Evolutionary conservation across 2,888 invertebrate genomes (phyloP).

Genomic region (Hirtodrosophila confusa): DNA sequence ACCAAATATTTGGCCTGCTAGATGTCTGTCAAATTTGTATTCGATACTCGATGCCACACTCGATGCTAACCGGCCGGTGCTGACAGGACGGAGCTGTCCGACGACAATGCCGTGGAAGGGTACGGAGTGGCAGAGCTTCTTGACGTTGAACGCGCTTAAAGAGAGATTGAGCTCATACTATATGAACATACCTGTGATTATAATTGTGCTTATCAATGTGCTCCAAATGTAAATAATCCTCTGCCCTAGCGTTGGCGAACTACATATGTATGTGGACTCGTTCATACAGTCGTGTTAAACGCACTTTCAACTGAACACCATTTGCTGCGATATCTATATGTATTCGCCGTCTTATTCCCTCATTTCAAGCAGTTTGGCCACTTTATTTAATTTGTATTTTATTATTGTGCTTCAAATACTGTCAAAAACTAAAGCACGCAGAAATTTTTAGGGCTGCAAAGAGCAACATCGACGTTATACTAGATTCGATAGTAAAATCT

Average conservation of each 20-base stretch:
- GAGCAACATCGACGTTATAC: too few relatives aligned
- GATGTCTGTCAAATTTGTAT: conserved; percentile 17
- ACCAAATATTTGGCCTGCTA: conserved; percentile 42
- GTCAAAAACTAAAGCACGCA: conserved; percentile 18
- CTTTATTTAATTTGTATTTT: background rate
- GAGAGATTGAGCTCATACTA: background rate
- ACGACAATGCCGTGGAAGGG: conserved; percentile 18
- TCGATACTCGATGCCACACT: conserved; percentile 18
- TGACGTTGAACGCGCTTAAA: background rate
- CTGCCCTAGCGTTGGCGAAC: conserved; percentile 3
- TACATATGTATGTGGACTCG: conserved; percentile 35
- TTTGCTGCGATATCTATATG: too few relatives aligned
- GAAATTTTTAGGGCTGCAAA: conserved; percentile 12
- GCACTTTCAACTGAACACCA: background rate
- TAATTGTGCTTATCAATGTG: conserved; percentile 12
- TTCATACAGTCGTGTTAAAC: background rate
- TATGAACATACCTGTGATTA: conserved; percentile 27
- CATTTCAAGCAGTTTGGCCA: background rate
- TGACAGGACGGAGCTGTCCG: conserved; percentile 26
- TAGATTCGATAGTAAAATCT: background rate
- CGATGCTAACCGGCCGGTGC: conserved; percentile 44
- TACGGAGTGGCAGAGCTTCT: conserved; percentile 9
- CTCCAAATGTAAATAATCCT: conserved; percentile 36
- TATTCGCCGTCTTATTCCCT: conserved; percentile 36
- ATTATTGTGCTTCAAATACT: conserved; percentile 5